Evolutionary conservation across 2,113 vertebrate genomes (phyloP).

Genomic region (Piliocolobus tephrosceles): DNA sequence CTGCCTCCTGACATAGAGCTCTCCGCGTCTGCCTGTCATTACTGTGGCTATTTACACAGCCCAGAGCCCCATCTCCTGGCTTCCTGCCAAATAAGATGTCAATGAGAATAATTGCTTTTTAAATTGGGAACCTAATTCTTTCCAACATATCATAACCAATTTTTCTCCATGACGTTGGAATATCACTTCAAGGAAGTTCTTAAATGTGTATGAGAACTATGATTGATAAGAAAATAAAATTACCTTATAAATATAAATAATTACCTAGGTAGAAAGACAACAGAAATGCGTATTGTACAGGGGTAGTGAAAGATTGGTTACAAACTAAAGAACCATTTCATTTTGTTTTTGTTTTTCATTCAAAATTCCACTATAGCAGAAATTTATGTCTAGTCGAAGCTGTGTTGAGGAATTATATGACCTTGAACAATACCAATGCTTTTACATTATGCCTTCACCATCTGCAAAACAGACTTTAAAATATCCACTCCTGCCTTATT

Average conservation of each 20-base stretch:
- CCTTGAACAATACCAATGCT: not conserved
- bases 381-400: not conserved
- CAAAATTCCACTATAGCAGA: not conserved
- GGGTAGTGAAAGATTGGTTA: not conserved
- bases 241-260: not conserved
- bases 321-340: not conserved
- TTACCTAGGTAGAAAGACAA: not conserved
- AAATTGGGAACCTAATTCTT: slow-evolving; percentile 47
- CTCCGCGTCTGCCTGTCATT: not conserved
- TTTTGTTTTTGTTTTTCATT: not conserved
- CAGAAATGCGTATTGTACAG: not conserved
- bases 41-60: not conserved
- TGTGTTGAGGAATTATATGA: not conserved
- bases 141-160: not conserved
- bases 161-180: not conserved
- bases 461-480: not conserved
- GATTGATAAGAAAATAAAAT: slow-evolving; percentile 10
- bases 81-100: slow-evolving; percentile 41
- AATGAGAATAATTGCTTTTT: slow-evolving; percentile 57
- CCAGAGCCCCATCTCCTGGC: not conserved
- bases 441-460: not conserved
- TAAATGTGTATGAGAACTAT: not conserved
- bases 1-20: not conserved
- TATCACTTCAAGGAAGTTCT: slow-evolving; percentile 9
- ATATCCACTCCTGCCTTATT: not conserved